These are phyloP conservation scores for Drosophila takahashii DNA, from an alignment of 1,140 invertebrate species.

Conservation along the genomic window DNA sequence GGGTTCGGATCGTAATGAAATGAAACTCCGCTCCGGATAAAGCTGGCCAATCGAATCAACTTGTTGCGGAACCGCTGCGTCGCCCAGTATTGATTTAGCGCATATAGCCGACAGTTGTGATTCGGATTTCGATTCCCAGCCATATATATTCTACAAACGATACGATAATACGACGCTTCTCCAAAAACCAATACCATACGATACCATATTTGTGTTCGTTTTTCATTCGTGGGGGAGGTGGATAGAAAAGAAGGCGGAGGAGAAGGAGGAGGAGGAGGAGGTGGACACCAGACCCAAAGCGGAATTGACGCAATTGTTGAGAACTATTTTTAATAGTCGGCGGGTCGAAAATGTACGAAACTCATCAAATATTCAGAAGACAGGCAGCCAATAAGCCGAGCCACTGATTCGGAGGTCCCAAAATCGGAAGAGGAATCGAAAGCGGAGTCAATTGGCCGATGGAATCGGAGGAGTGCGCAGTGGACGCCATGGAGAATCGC, in stretches of 20 bases:
- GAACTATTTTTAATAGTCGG: constrained; percentile 57
- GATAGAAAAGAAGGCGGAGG: neutral
- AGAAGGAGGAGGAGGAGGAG: constrained; percentile 10
- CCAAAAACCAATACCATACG: constrained; percentile 17
- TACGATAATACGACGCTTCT: constrained; percentile 1
- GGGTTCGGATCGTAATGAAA: neutral
- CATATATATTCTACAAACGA: constrained; percentile 2
- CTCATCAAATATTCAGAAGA: constrained; percentile 72
- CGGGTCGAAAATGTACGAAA: constrained; percentile 70
- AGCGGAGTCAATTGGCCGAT: constrained; percentile 17
- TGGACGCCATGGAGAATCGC: constrained; percentile 44
- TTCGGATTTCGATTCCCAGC: constrained; percentile 19
- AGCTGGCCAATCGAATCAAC: constrained; percentile 32
- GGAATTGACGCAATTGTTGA: constrained; percentile 57
- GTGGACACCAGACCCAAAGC: constrained; percentile 19
- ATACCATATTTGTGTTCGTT: constrained; percentile 24
- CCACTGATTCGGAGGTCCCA: constrained; percentile 12
- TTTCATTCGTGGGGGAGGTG: constrained; percentile 10
- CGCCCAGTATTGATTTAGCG: constrained; percentile 34
- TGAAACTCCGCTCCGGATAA: constrained; percentile 25
- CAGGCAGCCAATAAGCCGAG: constrained; percentile 21
- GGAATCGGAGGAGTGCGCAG: constrained; percentile 1
- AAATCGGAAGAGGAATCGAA: too few species aligned
- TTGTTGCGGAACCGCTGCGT: constrained; percentile 27
- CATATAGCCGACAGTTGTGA: constrained; percentile 17